phyloP scores from a whole-genome alignment of 2,888 invertebrate species.

The Dryomyza anilis region DNA sequence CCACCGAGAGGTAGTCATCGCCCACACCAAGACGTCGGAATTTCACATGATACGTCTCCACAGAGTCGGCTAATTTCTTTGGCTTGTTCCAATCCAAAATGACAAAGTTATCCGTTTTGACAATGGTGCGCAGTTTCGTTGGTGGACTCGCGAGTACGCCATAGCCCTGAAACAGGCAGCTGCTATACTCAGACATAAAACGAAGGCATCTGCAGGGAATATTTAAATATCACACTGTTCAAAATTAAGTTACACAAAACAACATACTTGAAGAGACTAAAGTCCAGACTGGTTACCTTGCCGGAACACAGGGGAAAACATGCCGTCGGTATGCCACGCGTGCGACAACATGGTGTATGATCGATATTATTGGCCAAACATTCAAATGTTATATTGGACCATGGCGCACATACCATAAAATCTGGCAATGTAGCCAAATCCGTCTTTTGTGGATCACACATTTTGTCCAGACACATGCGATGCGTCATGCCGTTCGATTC shows the following conservation, averaged over 20 bases:
- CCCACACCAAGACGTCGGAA: constrained; percentile 65
- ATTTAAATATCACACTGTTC: not conserved
- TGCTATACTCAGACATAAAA: constrained; percentile 80
- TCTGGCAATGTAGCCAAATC: constrained; percentile 67
- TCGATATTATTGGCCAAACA: constrained; percentile 81
- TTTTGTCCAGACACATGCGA: constrained; percentile 74
- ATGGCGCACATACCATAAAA: constrained; percentile 87
- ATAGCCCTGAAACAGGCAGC: constrained; percentile 83
- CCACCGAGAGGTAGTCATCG: constrained; percentile 66
- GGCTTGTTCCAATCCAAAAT: constrained; percentile 81
- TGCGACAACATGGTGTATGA: constrained; percentile 80
- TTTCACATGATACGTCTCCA: constrained; percentile 69
- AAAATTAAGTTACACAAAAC: not conserved
- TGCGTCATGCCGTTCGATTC: constrained; percentile 74
- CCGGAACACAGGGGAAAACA: constrained; percentile 81
- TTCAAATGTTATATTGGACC: constrained; percentile 80
- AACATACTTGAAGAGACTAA: constrained; percentile 80
- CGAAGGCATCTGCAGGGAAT: constrained; percentile 69
- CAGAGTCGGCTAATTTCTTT: constrained; percentile 72
- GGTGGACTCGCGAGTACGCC: constrained; percentile 81
- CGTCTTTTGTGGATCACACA: constrained; percentile 76
- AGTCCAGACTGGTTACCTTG: constrained; percentile 77
- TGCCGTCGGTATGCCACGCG: constrained; percentile 74
- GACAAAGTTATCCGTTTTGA: constrained; percentile 77
- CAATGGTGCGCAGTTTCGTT: constrained; percentile 71